Base-by-base conservation (phyloP, 1,140 invertebrate genomes). In the Proctacanthus coquilletti region DNA sequence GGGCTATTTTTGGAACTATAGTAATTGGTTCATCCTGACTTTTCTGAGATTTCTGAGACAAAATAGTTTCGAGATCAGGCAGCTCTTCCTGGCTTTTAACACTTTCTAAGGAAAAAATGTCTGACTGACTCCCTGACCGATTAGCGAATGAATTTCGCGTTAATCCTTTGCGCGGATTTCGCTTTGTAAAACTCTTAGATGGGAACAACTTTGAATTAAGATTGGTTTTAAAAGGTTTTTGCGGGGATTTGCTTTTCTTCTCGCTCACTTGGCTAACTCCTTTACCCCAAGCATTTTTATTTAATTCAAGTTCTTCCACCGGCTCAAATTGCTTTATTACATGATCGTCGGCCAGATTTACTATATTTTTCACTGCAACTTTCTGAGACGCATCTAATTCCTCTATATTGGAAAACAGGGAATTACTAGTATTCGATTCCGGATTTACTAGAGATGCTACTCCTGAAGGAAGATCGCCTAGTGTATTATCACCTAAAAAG, bases 81-180 rank as follows among this genome's bases (percentile, higher is more conserved):
- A 60, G 23, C 3, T 32, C 20, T 39, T 44, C 43, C 9, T 39
- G 17, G 11, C 14, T 11, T 10, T 5, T 19, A 9, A 11, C n/a
- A 13, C n/a, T 17, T 32, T 5, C 11, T 23, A 17, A 14, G 5
- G 20, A 3, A 4, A 10, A 4, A n/a, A 9, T 38, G n/a, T n/a
- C n/a, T n/a, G n/a, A 43, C 47, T 59, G 19, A 36, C 41, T 20
- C 19, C n/a, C 32, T 46, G 46, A 36, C 32, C 51, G 39, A 48
- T 55, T 9, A 27, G 23, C 13, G 23, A 27, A 8, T 8, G 8
- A 13, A 13, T 27, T 27, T n/a, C n/a, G n/a, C 23, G n/a, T 25
- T 25, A 25, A 25, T 25, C 23, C n/a, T 56, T 84, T 84, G 50
- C 80, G 67, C 10, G 80, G 80, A 64, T 84, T 84, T 41, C 80